Evolutionary conservation across 2,113 vertebrate genomes (phyloP), one percentile per base, ranked within the genome.

Genomic region (Istiophorus platypterus): DNA sequence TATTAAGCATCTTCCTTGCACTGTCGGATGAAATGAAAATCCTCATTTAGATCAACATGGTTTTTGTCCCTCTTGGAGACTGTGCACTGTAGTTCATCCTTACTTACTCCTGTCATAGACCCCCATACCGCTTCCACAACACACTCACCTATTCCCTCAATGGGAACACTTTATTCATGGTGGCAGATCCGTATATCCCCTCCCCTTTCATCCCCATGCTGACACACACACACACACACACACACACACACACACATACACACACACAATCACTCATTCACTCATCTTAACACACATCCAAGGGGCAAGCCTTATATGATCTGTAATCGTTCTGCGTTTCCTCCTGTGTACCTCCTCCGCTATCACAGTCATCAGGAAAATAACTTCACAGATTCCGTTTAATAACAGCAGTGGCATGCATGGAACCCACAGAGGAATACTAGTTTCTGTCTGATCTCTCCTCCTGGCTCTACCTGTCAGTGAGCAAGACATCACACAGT

Each of bases 21-120:
- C 74, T 90, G 86, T 89, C 88, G 81, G 51, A 54, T 78, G 45
- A 78, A 78, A 89, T 92, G 76, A 92, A 92, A 88, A 85, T 92
- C 87, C 73, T 93, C 72, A 90, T 92, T 91, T 88, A 22, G 70
- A 80, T 66, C 70, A 84, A 82, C 81, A 79, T 88, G 72, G 66
- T 86, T 84, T 75, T 10, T 14, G 64, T 78, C 85, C 76, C 58
- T 61, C 54, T 8, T 34, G 15, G 63, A 90, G 76, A 52, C 71
- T 54, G 63, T 41, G 26, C 4, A 3, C 72, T 27, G 2, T 10
- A 52, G 39, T 76, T 76, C 45, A 47, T 79, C 78, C 52, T 77
- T 34, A 13, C 22, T 73, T 51, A 8, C 42, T 69, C 27, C 57
- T 56, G 29, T 41, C 1, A 4, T 34, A 66, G 77, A 75, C 74